Conservation (phyloP, 2,888 invertebrate species). For the Platycnemis pennipes region DNA sequence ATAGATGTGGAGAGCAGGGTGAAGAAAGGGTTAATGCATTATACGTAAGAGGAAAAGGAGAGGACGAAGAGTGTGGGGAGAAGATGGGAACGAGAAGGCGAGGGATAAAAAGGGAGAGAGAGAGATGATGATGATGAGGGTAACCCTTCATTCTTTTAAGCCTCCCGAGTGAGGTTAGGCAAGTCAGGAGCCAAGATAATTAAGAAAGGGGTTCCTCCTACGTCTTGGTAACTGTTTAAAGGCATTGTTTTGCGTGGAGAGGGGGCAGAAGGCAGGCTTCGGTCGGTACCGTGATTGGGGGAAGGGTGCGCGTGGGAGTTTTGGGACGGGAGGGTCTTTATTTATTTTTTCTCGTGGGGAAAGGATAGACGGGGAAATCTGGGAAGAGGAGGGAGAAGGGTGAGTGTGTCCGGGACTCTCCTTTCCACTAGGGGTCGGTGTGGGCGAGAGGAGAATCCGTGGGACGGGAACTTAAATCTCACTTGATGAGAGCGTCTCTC, state of each 20-base stretch:
- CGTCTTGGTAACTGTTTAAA: slow-evolving; percentile 60
- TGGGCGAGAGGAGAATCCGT: neutral
- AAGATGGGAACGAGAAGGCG: neutral
- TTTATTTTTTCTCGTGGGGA: no score
- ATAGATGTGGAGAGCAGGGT: no score
- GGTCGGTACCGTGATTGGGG: neutral
- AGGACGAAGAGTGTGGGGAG: no score
- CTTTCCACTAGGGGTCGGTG: neutral
- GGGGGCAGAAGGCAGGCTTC: neutral
- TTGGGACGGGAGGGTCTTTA: neutral
- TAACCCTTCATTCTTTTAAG: neutral
- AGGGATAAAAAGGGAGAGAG: neutral
- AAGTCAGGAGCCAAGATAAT: slow-evolving; percentile 43
- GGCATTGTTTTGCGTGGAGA: slow-evolving; percentile 57
- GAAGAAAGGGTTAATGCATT: no score
- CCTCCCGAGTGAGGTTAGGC: slow-evolving; percentile 41
- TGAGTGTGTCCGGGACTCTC: neutral
- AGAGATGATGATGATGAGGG: slow-evolving; percentile 37
- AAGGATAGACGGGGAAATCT: neutral
- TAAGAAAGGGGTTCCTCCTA: slow-evolving; percentile 43
- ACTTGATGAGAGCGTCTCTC: neutral
- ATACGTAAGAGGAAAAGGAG: no score
- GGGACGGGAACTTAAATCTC: neutral
- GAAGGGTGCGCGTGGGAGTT: neutral
- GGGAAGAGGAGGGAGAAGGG: neutral